Base-by-base conservation (phyloP, 2,888 invertebrate species). In the Caenorhabditis becei region DNA sequence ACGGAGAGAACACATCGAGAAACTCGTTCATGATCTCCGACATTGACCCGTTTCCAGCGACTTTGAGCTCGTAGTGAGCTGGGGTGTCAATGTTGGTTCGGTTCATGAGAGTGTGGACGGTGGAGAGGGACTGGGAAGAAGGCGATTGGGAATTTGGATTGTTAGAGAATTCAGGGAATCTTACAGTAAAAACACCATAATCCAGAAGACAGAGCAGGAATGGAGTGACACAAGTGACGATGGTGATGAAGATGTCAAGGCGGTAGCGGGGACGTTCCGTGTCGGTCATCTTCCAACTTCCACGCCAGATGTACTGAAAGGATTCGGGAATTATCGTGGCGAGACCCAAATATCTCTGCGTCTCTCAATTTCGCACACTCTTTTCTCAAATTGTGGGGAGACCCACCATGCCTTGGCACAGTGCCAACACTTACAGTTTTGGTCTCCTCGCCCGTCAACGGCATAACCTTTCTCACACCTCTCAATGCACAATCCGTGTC, bases 1-100 rank as follows among this genome's bases (percentile, higher is more conserved):
- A 70, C 10, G 89, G 89, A 23, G 86, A 86, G 53, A 89, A 87
- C 7, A 84, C 78, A 23, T 86, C 80, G 23, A 88, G 47, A 41
- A 85, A 65, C 18, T 63, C 67, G 20, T 79, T 80, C 59, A 86
- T 62, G 14, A 88, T 37, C 4, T 83, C 65, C 16, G 80, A 72
- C 70, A 86, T 72, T 11, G 67, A 82, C 14, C 86, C 85, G 35
- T 84, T 80, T 18, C 86, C 87, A 44, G 83, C 58, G 3, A 86
- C 83, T 69, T 77, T 75, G 26, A 75, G 23, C 32, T 83, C 83
- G 56, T 84, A 85, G 65, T 84, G 83, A 7, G 82, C 70, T 0
- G 85, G 85, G 10, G 75, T 72, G 16, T 85, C 85, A 56, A 85
- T 69, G 16, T 69, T 77, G 8, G 84, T 85, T 16, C 66, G 53